Base-by-base conservation (phyloP, 2,113 vertebrate species). In the Petrocephalus microphthalmus region DNA sequence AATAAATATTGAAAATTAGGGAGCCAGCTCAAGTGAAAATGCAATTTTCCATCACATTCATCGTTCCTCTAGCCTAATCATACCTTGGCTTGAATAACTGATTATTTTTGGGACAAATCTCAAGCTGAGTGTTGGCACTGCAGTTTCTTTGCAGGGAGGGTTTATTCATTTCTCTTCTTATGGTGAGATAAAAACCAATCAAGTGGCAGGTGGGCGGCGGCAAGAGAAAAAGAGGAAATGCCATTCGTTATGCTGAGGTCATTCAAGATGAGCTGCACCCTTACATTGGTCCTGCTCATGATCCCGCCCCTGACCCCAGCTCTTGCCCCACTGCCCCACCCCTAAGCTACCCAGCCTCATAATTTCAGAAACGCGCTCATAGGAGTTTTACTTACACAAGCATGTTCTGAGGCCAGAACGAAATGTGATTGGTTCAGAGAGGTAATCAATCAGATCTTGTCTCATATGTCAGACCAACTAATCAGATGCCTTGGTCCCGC, bases 21-120 rank as follows among this genome's bases (percentile, higher is more conserved):
- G 37, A 82, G 88, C 45, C n/a, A 47, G 67, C 82, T 89, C n/a
- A 89, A 82, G 85, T 89, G 71, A 86, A 87, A 89, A 89, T 89
- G 84, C 86, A 51, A 89, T 89, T 89, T 87, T 89, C 85, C 67
- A 22, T 87, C 88, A 81, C 85, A 87, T 87, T 89, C 53, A 57
- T 60, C 37, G 37, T 53, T 60, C 85, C 71, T 86, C 45, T 83
- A 87, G 88, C 71, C 67, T 33, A 67, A 56, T 82, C 47, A 33
- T 51, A n/a, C 8, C 71, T 45, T 29, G 19, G 49, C 64, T 25
- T 11, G 22, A 29, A 22, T 19, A 52, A 87, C 29, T 25, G 67
- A 67, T 49, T 42, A 51, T 52, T 71, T 87, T 83, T 22, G 81
- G 37, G 81, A 47, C 81, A 49, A 22, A 83, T 83, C 49, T 83